Percentiles rank a stretch among this genome's conserved stretches.
phyloP scores from a whole-genome alignment of 2,113 vertebrate genomes.

The Rhinolophus ferrumequinum region DNA sequence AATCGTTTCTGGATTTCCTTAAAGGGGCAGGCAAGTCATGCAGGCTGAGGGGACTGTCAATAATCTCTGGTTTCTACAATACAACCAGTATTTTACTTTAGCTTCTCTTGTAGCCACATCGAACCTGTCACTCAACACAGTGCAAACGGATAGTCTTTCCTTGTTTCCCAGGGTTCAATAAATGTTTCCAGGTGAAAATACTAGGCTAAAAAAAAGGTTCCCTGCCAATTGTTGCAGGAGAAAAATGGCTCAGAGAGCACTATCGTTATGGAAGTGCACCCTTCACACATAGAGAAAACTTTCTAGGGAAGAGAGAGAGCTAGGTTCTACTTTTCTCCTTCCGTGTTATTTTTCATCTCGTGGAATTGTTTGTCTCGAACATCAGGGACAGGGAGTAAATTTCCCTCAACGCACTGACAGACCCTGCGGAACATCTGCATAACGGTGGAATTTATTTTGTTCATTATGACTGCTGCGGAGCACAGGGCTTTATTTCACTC shows the following conservation, averaged over 20 bases:
- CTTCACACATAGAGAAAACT: background rate
- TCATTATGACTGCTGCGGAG: conserved; percentile 76
- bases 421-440: conserved; percentile 76
- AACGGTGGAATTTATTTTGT: conserved; percentile 83
- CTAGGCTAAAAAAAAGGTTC: background rate
- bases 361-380: conserved; percentile 72
- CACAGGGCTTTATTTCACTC: conserved; percentile 80
- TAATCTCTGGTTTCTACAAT: background rate
- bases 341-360: conserved; percentile 34
- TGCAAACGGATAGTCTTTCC: background rate
- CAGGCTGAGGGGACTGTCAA: background rate
- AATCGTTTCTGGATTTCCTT: conserved; percentile 50
- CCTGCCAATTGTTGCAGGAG: background rate
- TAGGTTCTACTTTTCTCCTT: background rate
- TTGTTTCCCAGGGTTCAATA: background rate
- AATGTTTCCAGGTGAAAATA: conserved; percentile 11
- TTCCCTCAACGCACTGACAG: conserved; percentile 66
- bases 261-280: fast-evolving
- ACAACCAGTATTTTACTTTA: background rate
- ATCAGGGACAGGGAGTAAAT: conserved; percentile 69
- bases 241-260: background rate
- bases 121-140: background rate
- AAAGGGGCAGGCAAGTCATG: background rate
- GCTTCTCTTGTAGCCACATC: background rate
- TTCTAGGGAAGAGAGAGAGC: conserved; percentile 4